phyloP scores from a whole-genome alignment of 2,797 vertebrate species.

The Spinus olivaceus region DNA sequence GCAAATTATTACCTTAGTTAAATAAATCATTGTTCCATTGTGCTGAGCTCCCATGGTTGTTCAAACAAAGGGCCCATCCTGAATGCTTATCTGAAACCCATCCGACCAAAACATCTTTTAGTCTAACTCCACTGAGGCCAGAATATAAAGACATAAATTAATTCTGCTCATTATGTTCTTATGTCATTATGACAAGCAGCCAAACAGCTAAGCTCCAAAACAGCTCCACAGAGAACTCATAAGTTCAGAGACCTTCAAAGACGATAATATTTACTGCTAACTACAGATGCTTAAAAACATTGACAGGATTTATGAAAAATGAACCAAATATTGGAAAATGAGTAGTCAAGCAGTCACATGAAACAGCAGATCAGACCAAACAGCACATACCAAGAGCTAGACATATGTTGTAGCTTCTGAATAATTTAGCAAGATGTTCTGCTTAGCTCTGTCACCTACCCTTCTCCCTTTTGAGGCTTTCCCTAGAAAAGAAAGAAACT shows the following conservation, averaged over 20 bases:
- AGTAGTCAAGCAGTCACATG: neutral
- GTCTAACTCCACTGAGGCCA: neutral
- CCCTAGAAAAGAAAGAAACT: neutral
- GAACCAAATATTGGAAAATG: neutral
- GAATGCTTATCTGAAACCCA: neutral
- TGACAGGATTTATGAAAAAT: neutral
- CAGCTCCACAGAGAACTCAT: neutral
- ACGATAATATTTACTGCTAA: neutral
- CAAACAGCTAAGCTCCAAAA: neutral
- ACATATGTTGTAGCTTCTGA: neutral
- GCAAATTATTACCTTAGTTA: neutral
- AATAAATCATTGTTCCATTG: neutral
- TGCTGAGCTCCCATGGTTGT: neutral
- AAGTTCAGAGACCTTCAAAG: neutral
- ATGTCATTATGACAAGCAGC: neutral
- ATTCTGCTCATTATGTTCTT: neutral
- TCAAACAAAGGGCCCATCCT: neutral
- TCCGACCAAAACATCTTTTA: neutral
- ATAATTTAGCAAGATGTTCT: neutral
- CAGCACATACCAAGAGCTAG: neutral
- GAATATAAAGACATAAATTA: neutral
- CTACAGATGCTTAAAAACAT: neutral
- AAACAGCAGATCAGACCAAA: neutral
- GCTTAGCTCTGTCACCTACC: neutral
- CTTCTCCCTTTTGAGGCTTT: neutral